These are phyloP conservation scores for Fragum sueziense DNA, from an alignment of 2,888 invertebrate genomes.

Conservation along the genomic window DNA sequence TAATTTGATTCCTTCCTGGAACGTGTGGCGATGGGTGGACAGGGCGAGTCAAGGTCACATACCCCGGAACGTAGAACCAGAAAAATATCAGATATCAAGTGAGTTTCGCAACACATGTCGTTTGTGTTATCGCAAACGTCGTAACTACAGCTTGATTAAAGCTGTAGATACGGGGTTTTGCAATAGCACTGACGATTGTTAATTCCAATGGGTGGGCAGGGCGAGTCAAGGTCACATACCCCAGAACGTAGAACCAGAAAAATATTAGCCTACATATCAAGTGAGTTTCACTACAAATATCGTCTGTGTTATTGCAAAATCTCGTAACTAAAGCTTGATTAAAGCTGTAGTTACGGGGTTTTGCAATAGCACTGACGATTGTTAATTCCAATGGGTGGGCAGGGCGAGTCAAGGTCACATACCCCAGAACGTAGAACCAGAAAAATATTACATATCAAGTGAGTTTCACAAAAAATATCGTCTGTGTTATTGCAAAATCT, in stretches of 20 bases:
- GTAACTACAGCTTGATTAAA: no score
- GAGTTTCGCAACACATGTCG: no score
- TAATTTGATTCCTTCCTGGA: constrained; percentile 93
- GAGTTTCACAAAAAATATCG: no score
- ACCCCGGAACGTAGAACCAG: constrained; percentile 64
- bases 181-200: no score
- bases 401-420: constrained; percentile 63
- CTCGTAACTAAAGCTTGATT: no score
- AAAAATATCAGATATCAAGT: constrained; percentile 79
- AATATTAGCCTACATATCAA: constrained; percentile 78
- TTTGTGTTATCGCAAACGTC: no score
- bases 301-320: no score
- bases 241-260: constrained; percentile 68
- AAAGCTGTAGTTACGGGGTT: no score
- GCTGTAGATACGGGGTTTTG: no score
- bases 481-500: no score
- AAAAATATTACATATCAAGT: constrained; percentile 79
- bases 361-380: constrained; percentile 92
- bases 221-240: constrained; percentile 62
- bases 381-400: constrained; percentile 86
- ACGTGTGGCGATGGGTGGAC: constrained; percentile 86
- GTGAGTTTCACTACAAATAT: constrained; percentile 59
- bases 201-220: constrained; percentile 84
- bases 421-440: constrained; percentile 64
- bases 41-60: constrained; percentile 63